A percentile compares a stretch with the other conserved stretches of the same genome.
Conservation (phyloP, 2,113 vertebrate genomes). For the Columba livia region DNA sequence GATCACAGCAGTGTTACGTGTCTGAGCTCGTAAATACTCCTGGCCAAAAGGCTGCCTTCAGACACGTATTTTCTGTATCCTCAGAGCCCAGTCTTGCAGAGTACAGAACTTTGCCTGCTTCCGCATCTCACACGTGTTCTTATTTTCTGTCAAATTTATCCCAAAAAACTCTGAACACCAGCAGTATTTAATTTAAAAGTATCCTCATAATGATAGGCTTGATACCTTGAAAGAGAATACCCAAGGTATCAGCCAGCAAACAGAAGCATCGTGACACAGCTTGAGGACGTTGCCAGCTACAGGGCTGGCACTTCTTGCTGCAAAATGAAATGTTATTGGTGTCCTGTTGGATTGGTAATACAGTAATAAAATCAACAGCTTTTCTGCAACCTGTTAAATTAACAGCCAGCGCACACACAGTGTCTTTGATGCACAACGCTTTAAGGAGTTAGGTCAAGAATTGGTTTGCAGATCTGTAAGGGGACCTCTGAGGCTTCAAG, state of each 20-base stretch:
- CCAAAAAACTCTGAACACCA: neutral
- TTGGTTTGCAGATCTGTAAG: neutral
- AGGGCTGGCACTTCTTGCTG: neutral
- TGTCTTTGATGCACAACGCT: neutral
- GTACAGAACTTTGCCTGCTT: neutral
- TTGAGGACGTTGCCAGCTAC: neutral
- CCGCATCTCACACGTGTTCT: accelerated
- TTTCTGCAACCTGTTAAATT: neutral
- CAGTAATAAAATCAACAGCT: neutral
- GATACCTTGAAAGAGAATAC: neutral
- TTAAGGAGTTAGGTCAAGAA: neutral
- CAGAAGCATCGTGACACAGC: neutral
- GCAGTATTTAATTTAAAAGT: neutral
- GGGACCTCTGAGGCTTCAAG: neutral
- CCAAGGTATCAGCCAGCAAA: neutral
- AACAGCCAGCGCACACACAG: neutral
- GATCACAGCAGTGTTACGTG: neutral
- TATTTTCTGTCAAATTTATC: neutral
- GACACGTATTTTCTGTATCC: neutral
- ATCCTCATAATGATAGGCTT: neutral
- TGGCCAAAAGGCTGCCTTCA: neutral
- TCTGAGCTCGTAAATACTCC: neutral
- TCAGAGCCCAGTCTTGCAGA: neutral
- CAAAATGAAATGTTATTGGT: conserved; percentile 29
- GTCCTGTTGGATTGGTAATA: neutral